These are phyloP conservation scores for Cephalopholis sonnerati DNA, from an alignment of 2,113 vertebrate species.

Conservation along the genomic window DNA sequence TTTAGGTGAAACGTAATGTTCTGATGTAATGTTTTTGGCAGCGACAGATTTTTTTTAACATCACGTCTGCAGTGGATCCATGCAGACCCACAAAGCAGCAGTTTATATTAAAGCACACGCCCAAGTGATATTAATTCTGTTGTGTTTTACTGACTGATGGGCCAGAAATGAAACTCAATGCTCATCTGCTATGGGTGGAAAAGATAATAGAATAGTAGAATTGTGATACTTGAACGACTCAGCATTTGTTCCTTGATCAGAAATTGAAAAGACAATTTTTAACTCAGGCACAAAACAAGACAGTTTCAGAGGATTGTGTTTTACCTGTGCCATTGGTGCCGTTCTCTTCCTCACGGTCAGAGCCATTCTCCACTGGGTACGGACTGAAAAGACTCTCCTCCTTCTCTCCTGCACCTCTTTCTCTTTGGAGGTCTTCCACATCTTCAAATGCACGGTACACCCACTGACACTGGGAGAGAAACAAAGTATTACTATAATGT, in stretches of 20 bases:
- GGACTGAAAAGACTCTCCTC: constrained; percentile 67
- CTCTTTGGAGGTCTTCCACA: constrained; percentile 86
- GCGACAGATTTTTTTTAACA: background rate
- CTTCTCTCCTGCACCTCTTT: constrained; percentile 47
- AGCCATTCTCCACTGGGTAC: constrained; percentile 77
- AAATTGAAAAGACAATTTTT: too few relatives aligned
- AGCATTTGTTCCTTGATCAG: background rate
- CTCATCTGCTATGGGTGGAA: background rate
- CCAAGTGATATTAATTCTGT: background rate
- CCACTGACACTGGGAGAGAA: constrained; percentile 87
- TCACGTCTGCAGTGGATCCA: constrained; percentile 9
- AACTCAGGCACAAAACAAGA: background rate
- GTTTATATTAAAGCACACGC: background rate
- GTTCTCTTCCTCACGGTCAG: constrained; percentile 78
- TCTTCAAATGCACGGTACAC: constrained; percentile 93
- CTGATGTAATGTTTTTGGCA: constrained; percentile 30
- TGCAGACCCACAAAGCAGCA: constrained; percentile 1
- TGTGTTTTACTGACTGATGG: background rate
- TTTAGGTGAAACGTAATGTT: constrained; percentile 16
- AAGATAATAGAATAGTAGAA: too few relatives aligned
- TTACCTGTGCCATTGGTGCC: constrained; percentile 82
- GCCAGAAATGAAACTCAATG: background rate
- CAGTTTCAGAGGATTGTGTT: rapidly evolving
- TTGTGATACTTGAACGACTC: background rate
- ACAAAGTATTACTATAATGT: background rate